A percentile compares a stretch with the other conserved stretches of the same genome.
Evolutionary conservation across 2,888 invertebrate species (phyloP).

Genomic region (Macaria notata): DNA sequence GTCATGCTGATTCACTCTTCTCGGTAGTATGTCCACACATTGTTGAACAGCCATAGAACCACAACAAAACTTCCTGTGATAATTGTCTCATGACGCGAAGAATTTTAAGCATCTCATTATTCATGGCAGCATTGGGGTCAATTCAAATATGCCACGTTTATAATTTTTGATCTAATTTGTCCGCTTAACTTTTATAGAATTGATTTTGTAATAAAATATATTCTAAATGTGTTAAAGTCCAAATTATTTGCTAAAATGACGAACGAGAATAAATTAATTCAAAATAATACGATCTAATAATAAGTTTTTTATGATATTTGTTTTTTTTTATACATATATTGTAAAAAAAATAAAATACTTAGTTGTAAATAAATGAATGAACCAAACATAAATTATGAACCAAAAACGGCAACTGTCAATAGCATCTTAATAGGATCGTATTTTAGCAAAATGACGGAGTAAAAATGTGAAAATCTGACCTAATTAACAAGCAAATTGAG

Average conservation of each 20-base stretch:
- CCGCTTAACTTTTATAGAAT: too few species aligned
- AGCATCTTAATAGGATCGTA: background rate
- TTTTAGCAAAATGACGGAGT: constrained; percentile 10
- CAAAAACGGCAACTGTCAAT: background rate
- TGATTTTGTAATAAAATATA: too few species aligned
- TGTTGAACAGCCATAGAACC: constrained; percentile 8
- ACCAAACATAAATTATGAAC: constrained; percentile 10
- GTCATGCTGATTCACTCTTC: constrained; percentile 30
- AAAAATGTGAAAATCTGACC: constrained; percentile 37
- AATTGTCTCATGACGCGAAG: constrained; percentile 23
- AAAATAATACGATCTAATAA: background rate
- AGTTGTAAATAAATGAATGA: too few species aligned
- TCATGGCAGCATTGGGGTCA: background rate
- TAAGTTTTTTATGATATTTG: background rate
- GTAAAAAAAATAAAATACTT: too few species aligned
- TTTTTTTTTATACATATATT: background rate
- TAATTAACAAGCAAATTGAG: constrained; percentile 36
- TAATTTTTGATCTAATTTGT: too few species aligned
- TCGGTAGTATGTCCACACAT: constrained; percentile 23
- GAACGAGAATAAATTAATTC: too few species aligned
- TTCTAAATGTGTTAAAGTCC: background rate
- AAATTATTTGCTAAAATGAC: too few species aligned
- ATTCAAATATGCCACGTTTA: too few species aligned
- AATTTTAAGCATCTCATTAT: constrained; percentile 1
- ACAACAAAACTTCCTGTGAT: constrained; percentile 11